Evolutionary conservation across 1,140 invertebrate genomes (phyloP).

Genomic region (Drosophila burlai): DNA sequence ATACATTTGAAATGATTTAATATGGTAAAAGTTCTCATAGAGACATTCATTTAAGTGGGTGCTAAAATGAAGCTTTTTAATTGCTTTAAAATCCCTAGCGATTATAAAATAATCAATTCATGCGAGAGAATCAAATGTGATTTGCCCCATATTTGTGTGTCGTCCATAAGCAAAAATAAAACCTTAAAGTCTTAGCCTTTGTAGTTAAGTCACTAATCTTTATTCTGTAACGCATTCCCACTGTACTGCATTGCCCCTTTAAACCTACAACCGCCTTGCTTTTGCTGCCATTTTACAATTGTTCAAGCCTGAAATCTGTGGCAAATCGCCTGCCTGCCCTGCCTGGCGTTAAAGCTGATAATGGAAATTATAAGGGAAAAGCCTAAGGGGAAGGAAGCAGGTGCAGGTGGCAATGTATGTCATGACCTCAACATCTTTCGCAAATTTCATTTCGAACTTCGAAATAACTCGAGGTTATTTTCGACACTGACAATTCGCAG

Average conservation of each 20-base stretch:
- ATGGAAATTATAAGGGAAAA: conserved; percentile 6
- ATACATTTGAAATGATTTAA: neutral
- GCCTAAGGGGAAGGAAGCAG: neutral
- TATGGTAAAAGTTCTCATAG: neutral
- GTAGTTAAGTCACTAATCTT: neutral
- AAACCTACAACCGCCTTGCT: neutral
- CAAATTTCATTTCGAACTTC: conserved; percentile 72
- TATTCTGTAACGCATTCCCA: neutral
- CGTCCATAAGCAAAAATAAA: no score
- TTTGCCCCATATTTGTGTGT: no score
- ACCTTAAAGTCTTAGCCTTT: neutral
- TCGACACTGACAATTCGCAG: neutral
- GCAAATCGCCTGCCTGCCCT: conserved; percentile 14
- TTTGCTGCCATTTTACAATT: conserved; percentile 44
- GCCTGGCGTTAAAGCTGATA: conserved; percentile 9
- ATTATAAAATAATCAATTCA: no score
- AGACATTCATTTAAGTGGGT: no score
- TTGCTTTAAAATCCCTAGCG: neutral
- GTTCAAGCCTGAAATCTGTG: conserved; percentile 47
- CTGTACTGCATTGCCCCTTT: conserved; percentile 1
- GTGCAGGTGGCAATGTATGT: conserved; percentile 13
- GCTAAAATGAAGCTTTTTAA: neutral
- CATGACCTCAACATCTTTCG: conserved; percentile 16
- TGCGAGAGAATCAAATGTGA: no score
- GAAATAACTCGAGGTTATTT: conserved; percentile 11